Base-by-base conservation (phyloP, 2,888 invertebrate genomes). In the Drosophila incognita region DNA sequence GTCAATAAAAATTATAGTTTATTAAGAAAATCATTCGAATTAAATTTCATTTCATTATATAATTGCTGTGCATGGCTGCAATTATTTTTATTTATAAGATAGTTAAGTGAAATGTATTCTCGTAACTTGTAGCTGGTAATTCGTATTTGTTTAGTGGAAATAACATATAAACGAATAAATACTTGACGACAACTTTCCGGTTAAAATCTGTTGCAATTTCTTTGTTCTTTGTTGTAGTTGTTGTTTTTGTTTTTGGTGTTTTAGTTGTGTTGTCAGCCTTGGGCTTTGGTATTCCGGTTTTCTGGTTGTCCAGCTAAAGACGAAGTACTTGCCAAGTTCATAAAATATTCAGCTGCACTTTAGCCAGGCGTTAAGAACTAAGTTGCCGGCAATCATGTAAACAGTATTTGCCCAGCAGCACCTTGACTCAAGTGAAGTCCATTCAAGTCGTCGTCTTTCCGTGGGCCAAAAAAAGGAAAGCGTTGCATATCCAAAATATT, bases 261-360 rank as follows among this genome's bases (percentile, higher is more conserved):
- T 61, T 74, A 54, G 79, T 62, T 76, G 49, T 57, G 64, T 67
- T 80, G 73, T 66, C 76, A 80, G 76, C 69, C 81, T 59, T 71
- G 72, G 74, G 62, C 68, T 73, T 75, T 64, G 79, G 76, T 54
- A 31, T 66, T 54, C 48, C 48, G 66, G 52, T 52, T 53, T 49
- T 40, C 33, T 40, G 56, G 67, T 68, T 73, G 79, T 66, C 68
- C 75, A 76, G 74, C 80, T 80, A 46, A 77, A 87, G 79, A 84
- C 81, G 81, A 81, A 87, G 90, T 82, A 70, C 86, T 87, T 79
- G 79, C 75, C 84, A 87, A 90, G 74, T 90, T 89, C 79, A 82
- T 89, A 82, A 91, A 91, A 89, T 89, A 89, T 91, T 91, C 91
- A 91, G 81, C 78, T 87, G 90, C 89, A 89, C 91, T 89, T 91